phyloP scores from a whole-genome alignment of 2,113 vertebrate genomes.

The Ibidorhyncha struthersii region DNA sequence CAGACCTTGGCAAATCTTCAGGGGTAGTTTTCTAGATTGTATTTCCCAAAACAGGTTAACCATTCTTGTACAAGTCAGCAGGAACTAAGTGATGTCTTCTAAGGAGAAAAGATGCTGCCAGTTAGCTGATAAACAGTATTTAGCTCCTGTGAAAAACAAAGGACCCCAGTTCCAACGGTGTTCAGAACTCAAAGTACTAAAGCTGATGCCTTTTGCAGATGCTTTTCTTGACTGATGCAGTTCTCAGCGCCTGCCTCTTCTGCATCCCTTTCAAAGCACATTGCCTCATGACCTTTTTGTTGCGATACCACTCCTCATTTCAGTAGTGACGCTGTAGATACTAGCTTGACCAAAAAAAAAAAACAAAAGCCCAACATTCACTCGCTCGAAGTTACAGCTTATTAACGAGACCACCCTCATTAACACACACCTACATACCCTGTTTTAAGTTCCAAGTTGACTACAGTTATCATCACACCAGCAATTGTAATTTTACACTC shows the following conservation, averaged over 20 bases:
- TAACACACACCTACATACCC: not conserved
- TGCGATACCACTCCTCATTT: not conserved
- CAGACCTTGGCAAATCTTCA: not conserved
- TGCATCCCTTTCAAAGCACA: not conserved
- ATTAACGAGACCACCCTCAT: not conserved
- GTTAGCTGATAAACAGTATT: conserved; percentile 8
- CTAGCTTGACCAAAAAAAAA: not conserved
- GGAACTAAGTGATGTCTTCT: not conserved
- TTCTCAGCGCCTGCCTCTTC: not conserved
- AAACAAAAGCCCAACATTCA: not conserved
- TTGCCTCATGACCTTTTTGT: not conserved
- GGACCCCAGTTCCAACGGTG: not conserved
- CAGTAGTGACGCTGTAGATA: not conserved
- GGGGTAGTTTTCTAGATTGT: not conserved
- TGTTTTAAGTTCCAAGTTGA: not conserved
- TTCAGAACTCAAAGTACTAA: not conserved
- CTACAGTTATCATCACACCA: not conserved
- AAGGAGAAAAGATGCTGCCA: not conserved
- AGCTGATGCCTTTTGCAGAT: conserved; percentile 22
- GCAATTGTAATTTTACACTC: conserved; percentile 11
- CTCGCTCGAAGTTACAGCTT: not conserved
- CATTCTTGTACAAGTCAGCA: not conserved
- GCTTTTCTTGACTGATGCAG: not conserved
- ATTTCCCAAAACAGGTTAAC: not conserved
- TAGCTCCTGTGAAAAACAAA: conserved; percentile 33